Evolutionary conservation across 2,888 invertebrate genomes (phyloP).

Genomic region (Ophion costatus): DNA sequence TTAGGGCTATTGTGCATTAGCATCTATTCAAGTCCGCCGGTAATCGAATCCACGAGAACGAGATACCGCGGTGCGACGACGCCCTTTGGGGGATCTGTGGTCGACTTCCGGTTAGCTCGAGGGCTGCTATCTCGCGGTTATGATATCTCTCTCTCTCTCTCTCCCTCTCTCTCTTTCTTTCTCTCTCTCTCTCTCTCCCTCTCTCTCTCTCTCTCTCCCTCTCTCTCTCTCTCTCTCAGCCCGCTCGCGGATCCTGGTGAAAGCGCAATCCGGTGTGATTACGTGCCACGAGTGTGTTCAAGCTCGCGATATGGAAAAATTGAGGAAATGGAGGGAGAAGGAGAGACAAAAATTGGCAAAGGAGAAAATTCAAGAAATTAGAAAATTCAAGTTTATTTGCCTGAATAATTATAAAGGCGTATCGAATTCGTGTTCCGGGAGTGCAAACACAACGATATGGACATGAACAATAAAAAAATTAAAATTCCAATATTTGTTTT

Average conservation of each 20-base stretch:
- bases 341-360: background rate
- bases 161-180: background rate
- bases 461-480: too few relatives aligned
- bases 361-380: background rate
- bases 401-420: too few relatives aligned
- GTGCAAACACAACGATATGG: too few relatives aligned
- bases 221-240: background rate
- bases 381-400: background rate
- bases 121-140: slow-evolving; percentile 52
- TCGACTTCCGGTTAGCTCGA: slow-evolving; percentile 76
- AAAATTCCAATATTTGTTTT: too few relatives aligned
- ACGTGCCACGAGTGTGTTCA: background rate
- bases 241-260: background rate
- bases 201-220: background rate
- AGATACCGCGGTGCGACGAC: slow-evolving; percentile 69
- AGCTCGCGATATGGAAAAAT: background rate
- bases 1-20: slow-evolving; percentile 82
- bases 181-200: background rate
- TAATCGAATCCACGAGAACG: slow-evolving; percentile 79
- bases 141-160: slow-evolving; percentile 7
- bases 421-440: too few relatives aligned
- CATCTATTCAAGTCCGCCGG: slow-evolving; percentile 81
- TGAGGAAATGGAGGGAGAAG: background rate
- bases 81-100: slow-evolving; percentile 79
- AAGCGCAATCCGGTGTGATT: background rate